These are phyloP conservation scores for Saiga tatarica DNA, from an alignment of 2,113 vertebrate species.

Conservation along the genomic window DNA sequence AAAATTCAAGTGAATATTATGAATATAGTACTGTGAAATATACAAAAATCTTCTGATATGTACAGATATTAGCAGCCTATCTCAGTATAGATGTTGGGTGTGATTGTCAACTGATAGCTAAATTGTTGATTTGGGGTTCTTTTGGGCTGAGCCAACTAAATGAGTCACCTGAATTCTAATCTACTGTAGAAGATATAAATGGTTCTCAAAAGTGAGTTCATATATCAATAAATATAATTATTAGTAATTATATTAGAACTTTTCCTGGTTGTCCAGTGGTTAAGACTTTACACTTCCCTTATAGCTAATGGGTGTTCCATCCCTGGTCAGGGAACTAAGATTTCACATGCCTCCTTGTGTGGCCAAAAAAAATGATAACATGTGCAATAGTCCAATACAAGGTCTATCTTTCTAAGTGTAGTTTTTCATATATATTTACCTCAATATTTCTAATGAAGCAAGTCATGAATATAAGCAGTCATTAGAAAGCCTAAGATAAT, in stretches of 20 bases:
- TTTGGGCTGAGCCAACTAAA: background rate
- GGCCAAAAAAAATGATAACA: background rate
- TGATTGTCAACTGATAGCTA: background rate
- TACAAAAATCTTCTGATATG: background rate
- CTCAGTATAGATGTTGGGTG: background rate
- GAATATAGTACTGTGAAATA: background rate
- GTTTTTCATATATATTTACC: background rate
- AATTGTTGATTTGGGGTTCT: background rate
- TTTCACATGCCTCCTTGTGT: background rate
- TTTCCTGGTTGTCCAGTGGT: background rate
- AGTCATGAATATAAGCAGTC: too few species aligned
- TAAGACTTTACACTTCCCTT: background rate
- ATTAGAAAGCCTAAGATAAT: too few species aligned
- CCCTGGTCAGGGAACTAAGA: background rate
- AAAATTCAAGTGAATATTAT: background rate
- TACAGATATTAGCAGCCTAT: background rate
- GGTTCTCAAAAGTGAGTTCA: background rate
- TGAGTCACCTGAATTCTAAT: background rate
- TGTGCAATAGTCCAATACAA: background rate
- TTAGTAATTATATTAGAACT: background rate
- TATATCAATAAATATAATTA: background rate
- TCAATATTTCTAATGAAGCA: too few species aligned
- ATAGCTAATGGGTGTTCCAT: background rate
- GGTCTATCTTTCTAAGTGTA: background rate
- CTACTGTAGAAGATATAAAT: background rate